These are phyloP conservation scores for Eidolon helvum DNA, from an alignment of 2,113 vertebrate genomes.

Conservation along the genomic window DNA sequence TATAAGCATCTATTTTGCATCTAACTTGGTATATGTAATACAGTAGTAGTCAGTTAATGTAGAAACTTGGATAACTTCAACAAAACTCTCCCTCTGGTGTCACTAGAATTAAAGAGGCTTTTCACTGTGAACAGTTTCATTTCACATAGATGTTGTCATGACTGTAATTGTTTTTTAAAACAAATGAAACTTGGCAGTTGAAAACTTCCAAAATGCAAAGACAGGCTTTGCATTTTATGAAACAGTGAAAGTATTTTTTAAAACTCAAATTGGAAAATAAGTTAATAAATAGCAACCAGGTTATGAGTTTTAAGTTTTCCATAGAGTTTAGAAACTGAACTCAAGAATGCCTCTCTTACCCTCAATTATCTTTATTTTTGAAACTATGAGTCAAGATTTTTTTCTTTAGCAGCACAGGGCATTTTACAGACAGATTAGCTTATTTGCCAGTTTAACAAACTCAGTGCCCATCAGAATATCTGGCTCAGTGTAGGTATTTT, in stretches of 20 bases:
- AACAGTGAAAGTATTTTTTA: not conserved
- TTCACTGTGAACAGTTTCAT: not conserved
- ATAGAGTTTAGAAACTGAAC: not conserved
- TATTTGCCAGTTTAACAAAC: not conserved
- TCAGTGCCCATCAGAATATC: not conserved
- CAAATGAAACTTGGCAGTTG: not conserved
- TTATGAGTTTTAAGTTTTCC: slow-evolving; percentile 6
- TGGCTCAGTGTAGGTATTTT: not conserved
- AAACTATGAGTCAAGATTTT: not conserved
- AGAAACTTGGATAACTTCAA: not conserved
- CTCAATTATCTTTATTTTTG: not conserved
- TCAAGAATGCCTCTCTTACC: not conserved
- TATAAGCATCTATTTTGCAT: not conserved
- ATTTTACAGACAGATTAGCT: not conserved
- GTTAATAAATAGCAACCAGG: not conserved
- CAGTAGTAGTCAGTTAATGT: not conserved
- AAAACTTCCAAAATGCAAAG: not conserved
- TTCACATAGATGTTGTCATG: not conserved
- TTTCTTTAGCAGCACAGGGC: not conserved
- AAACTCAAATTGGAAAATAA: slow-evolving; percentile 19
- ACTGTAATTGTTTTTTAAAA: not conserved
- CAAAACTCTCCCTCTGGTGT: not conserved
- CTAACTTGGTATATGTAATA: not conserved
- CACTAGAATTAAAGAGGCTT: not conserved
- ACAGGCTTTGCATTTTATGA: slow-evolving; percentile 23